A percentile compares a stretch with the other conserved stretches of the same genome.
Conservation (phyloP, 2,888 invertebrate species). For the Eupithecia pulchellata region DNA sequence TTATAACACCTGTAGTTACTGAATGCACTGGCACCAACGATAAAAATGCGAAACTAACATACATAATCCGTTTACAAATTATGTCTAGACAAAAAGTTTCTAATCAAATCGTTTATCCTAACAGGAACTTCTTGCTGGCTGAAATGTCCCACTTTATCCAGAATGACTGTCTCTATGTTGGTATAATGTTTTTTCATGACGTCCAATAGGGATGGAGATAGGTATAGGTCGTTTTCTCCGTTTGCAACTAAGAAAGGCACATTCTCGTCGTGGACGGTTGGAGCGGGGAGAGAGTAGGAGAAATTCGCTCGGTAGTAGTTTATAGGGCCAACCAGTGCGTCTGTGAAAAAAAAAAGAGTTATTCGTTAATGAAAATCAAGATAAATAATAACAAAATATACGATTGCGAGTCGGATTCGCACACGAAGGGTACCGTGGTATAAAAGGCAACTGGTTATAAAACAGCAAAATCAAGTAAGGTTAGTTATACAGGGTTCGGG, state of each 20-base stretch:
- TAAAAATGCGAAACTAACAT: neutral
- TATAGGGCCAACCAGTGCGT: slow-evolving; percentile 81
- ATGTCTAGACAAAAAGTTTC: slow-evolving; percentile 73
- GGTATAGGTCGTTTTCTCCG: slow-evolving; percentile 75
- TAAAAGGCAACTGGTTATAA: neutral
- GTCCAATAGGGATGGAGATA: slow-evolving; percentile 60
- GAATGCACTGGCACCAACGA: neutral
- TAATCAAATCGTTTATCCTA: slow-evolving; percentile 80
- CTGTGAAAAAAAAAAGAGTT: slow-evolving; percentile 61
- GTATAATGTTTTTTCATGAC: slow-evolving; percentile 70
- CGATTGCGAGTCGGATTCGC: neutral
- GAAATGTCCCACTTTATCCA: slow-evolving; percentile 81
- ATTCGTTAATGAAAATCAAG: neutral
- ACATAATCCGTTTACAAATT: too few species aligned
- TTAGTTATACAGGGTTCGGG: too few species aligned
- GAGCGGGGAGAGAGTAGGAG: slow-evolving; percentile 52
- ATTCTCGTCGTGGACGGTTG: slow-evolving; percentile 61
- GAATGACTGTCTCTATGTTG: slow-evolving; percentile 69
- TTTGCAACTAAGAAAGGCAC: slow-evolving; percentile 75
- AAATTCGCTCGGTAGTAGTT: slow-evolving; percentile 86
- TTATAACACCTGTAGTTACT: neutral
- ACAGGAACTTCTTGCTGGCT: slow-evolving; percentile 84
- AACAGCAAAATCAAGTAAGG: neutral
- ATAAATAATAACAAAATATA: neutral
- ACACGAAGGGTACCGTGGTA: neutral